Conservation (phyloP, 2,797 vertebrate species). For the Varecia variegata region DNA sequence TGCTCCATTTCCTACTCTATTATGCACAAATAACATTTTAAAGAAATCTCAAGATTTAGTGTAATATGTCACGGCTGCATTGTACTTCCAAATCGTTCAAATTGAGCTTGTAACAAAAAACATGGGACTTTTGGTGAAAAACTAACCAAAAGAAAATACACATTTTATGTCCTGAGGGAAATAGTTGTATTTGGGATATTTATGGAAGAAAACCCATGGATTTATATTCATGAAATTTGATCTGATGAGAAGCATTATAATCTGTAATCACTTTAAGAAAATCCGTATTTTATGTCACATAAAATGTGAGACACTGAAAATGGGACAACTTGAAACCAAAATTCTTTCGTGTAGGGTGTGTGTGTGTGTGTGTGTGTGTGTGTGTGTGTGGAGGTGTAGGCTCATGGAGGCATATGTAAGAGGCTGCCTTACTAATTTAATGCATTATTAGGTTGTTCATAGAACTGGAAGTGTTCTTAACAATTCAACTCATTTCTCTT, state of each 20-base stretch:
- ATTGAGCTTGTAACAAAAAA: slow-evolving; percentile 48
- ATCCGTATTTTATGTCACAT: not conserved
- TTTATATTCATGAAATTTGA: not conserved
- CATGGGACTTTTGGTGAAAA: not conserved
- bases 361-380: not conserved
- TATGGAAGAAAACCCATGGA: not conserved
- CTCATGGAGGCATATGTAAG: not conserved
- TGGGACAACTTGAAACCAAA: not conserved
- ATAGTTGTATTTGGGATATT: slow-evolving; percentile 7
- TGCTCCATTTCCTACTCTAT: not conserved
- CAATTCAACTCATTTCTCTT: not conserved
- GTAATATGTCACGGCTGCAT: not conserved
- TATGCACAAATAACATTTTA: not conserved
- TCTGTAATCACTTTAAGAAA: not conserved
- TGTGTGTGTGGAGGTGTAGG: rapidly evolving
- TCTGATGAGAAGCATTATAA: not conserved
- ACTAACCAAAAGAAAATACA: slow-evolving; percentile 42
- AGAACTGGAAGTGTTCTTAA: not conserved
- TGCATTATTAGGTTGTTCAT: not conserved
- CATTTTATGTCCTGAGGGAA: not conserved
- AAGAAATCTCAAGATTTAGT: not conserved
- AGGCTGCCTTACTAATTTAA: not conserved
- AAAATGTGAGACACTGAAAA: not conserved
- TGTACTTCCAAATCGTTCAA: slow-evolving; percentile 49
- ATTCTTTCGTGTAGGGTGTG: not conserved